Percentiles rank a stretch among this genome's conserved stretches.
Evolutionary conservation across 2,888 invertebrate genomes (phyloP).

Genomic region (Eumacrocentrus americanus): DNA sequence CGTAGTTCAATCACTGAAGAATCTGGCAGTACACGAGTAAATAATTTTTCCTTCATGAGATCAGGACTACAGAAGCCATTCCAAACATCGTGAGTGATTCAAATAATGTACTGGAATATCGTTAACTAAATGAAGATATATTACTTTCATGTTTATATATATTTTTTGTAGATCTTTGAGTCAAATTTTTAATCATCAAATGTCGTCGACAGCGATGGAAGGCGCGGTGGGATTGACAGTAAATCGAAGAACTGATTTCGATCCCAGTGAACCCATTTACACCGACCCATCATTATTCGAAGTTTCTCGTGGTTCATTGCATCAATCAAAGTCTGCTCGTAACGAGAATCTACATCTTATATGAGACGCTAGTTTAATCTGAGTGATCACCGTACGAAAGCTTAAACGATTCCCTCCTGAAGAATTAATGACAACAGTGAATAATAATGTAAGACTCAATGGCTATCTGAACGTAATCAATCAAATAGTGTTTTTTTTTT

Average conservation of each 20-base stretch:
- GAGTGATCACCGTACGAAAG: slow-evolving; percentile 1
- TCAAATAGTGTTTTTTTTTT: slow-evolving; percentile 7
- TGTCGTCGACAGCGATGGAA: slow-evolving; percentile 62
- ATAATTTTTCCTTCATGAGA: slow-evolving; percentile 60
- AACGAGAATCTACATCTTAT: slow-evolving; percentile 57
- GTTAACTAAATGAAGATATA: neutral
- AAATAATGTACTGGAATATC: neutral
- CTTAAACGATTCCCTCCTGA: neutral
- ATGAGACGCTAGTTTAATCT: slow-evolving; percentile 37
- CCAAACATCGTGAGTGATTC: slow-evolving; percentile 52
- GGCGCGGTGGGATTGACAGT: slow-evolving; percentile 64
- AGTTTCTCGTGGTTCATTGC: slow-evolving; percentile 76
- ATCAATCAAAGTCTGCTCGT: slow-evolving; percentile 65
- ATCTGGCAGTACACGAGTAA: slow-evolving; percentile 49
- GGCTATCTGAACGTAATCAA: slow-evolving; percentile 3
- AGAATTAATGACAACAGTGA: neutral
- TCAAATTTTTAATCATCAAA: slow-evolving; percentile 51
- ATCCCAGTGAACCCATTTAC: slow-evolving; percentile 92
- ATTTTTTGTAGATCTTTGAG: slow-evolving; percentile 52
- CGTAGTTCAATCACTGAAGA: slow-evolving; percentile 56
- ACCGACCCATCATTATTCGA: slow-evolving; percentile 91
- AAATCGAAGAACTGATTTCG: slow-evolving; percentile 69
- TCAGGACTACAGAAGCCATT: slow-evolving; percentile 58
- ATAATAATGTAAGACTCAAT: neutral
- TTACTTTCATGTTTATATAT: slow-evolving; percentile 30